A percentile compares a stretch with the other conserved stretches of the same genome.
Evolutionary conservation across 2,888 invertebrate genomes (phyloP).

Genomic region (Pomacea canaliculata): DNA sequence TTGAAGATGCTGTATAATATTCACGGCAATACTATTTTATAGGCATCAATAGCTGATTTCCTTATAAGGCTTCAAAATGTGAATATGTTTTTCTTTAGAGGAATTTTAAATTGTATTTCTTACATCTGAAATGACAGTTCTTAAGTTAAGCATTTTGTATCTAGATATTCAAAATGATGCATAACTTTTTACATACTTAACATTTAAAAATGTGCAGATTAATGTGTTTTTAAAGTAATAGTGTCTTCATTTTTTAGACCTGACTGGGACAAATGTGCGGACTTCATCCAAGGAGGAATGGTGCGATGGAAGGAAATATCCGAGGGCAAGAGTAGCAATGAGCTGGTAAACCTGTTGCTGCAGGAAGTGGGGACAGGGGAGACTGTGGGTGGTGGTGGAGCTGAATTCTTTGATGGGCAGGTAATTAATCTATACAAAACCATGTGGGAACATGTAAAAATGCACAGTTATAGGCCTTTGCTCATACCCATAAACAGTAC

Average conservation of each 20-base stretch:
- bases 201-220: too few species aligned
- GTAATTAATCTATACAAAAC: conserved; percentile 35
- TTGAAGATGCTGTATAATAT: too few species aligned
- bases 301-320: conserved; percentile 65
- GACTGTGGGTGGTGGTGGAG: conserved; percentile 51
- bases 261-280: conserved; percentile 67
- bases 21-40: too few species aligned
- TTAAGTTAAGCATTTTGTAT: too few species aligned
- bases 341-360: conserved; percentile 65
- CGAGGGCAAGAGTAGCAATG: conserved; percentile 63
- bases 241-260: conserved; percentile 47
- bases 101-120: too few species aligned
- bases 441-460: not conserved
- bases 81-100: too few species aligned
- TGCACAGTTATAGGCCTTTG: not conserved
- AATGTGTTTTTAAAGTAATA: too few species aligned
- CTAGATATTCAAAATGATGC: too few species aligned
- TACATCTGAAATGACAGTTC: too few species aligned
- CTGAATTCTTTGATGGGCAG: conserved; percentile 67
- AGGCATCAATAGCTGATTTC: too few species aligned
- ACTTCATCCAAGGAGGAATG: conserved; percentile 63
- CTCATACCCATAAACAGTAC: not conserved
- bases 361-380: conserved; percentile 63
- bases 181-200: too few species aligned
- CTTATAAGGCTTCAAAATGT: too few species aligned